Conservation (phyloP, 2,797 vertebrate genomes). For the Enteromius paludinosus region DNA sequence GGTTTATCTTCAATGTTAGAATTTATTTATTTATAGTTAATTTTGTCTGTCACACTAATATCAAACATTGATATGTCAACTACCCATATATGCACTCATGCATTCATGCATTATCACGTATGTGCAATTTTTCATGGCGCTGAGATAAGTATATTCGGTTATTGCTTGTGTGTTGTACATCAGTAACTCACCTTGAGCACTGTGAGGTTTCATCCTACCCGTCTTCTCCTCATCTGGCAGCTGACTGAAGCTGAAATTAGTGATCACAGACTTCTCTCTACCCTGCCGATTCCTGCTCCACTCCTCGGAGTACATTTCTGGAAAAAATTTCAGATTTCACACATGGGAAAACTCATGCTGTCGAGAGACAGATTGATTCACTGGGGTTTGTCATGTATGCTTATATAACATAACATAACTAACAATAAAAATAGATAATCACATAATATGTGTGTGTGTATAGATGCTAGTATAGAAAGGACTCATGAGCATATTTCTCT, state of each 20-base stretch:
- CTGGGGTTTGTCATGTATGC: neutral
- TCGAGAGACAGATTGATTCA: neutral
- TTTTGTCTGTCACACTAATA: too few relatives aligned
- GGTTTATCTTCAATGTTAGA: too few relatives aligned
- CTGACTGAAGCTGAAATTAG: conserved; percentile 42
- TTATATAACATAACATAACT: neutral
- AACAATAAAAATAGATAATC: neutral
- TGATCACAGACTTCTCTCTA: conserved; percentile 27
- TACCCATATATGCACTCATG: too few relatives aligned
- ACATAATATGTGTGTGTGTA: neutral
- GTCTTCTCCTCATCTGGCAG: conserved; percentile 28
- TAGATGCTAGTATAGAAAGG: too few relatives aligned
- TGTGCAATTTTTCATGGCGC: neutral
- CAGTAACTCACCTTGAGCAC: conserved; percentile 1
- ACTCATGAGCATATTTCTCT: neutral
- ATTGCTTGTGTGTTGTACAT: neutral
- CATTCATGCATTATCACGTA: neutral
- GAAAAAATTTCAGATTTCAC: neutral
- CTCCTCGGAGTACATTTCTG: conserved; percentile 51
- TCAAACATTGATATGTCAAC: too few relatives aligned
- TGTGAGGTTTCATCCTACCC: neutral
- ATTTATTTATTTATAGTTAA: too few relatives aligned
- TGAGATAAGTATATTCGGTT: neutral
- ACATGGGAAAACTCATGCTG: neutral
- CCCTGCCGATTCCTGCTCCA: conserved; percentile 31